Evolutionary conservation across 1,140 invertebrate species (phyloP), one percentile per base, ranked within the genome.

Genomic region (Drosophila tropicalis): DNA sequence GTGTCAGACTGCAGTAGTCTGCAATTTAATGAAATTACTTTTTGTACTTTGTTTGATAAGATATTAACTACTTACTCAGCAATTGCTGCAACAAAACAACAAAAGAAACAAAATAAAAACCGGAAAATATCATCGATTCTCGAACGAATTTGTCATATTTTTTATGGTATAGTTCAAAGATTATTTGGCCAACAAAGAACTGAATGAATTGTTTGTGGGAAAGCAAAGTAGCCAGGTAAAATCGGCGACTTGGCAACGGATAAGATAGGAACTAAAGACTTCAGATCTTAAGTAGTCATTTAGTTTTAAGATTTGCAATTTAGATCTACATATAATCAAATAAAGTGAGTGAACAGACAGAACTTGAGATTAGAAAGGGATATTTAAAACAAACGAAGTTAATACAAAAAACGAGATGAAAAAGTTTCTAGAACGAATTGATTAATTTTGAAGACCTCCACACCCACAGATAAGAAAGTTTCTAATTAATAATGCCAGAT

Each of bases 241-340:
- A 51, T 22, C 12, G 17, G 44, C 44, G 44, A 22, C 17, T 22
- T 51, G 17, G 44, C 19, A 51, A 51, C 44, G 17, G 44, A 51
- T 51, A 51, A 51, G 44, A 51, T 51, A 51, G 44, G 44, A 51
- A 22, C 44, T 51, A 51, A 51, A 12, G 7, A 12, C 44, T 51
- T 51, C 17, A 51, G 44, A 51, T 51, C 17, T 51, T 12, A 10
- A 51, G 17, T 22, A 22, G 44, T 51, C 19, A 51, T 22, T 22
- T 5, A 51, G 17, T 51, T 19, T 9, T 51, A 51, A 51, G 17
- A 12, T 51, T 9, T 51, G 9, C 17, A 10, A 51, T 51, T 51
- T 22, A 39, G 12, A 13, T 39, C 9, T 36, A n/a, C n/a, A n/a
- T n/a, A 10, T 36, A 36, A 9, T 36, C 34, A 36, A 3, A 29